Evolutionary conservation across 1,140 invertebrate genomes (phyloP).

Genomic region (Chlorops oryzae): DNA sequence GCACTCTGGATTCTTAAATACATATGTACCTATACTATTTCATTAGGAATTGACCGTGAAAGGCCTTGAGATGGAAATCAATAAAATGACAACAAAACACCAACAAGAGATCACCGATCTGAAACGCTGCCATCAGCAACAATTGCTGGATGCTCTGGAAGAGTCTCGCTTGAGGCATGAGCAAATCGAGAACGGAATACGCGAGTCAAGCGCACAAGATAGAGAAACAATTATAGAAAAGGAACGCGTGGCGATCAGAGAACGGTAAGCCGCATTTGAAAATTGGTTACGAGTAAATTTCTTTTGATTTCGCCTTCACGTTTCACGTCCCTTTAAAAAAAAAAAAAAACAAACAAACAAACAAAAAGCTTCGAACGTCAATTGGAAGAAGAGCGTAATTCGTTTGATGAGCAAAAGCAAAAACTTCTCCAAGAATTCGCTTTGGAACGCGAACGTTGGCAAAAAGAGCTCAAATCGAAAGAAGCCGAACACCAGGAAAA

Average conservation of each 20-base stretch:
- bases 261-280: slow-evolving; percentile 40
- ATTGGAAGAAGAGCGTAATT: slow-evolving; percentile 52
- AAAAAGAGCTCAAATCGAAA: slow-evolving; percentile 40
- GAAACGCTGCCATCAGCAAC: slow-evolving; percentile 55
- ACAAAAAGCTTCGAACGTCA: slow-evolving; percentile 55
- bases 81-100: slow-evolving; percentile 58
- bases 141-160: slow-evolving; percentile 47
- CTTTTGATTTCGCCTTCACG: not conserved
- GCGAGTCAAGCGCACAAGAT: slow-evolving; percentile 50
- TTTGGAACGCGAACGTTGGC: slow-evolving; percentile 46
- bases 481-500: slow-evolving; percentile 37
- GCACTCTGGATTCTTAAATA: not conserved
- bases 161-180: slow-evolving; percentile 48
- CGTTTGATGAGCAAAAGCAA: slow-evolving; percentile 52
- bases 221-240: slow-evolving; percentile 51
- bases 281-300: not conserved
- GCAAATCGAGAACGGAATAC: slow-evolving; percentile 49
- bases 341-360: too few relatives aligned
- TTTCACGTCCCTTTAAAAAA: slow-evolving; percentile 7
- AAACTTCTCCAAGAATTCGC: slow-evolving; percentile 50
- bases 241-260: slow-evolving; percentile 50
- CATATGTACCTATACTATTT: slow-evolving; percentile 2
- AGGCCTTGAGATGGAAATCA: slow-evolving; percentile 65
- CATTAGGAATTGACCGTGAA: slow-evolving; percentile 63
- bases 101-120: slow-evolving; percentile 56